phyloP scores from a whole-genome alignment of 1,140 invertebrate species.

The Pachypeltis micranthus region DNA sequence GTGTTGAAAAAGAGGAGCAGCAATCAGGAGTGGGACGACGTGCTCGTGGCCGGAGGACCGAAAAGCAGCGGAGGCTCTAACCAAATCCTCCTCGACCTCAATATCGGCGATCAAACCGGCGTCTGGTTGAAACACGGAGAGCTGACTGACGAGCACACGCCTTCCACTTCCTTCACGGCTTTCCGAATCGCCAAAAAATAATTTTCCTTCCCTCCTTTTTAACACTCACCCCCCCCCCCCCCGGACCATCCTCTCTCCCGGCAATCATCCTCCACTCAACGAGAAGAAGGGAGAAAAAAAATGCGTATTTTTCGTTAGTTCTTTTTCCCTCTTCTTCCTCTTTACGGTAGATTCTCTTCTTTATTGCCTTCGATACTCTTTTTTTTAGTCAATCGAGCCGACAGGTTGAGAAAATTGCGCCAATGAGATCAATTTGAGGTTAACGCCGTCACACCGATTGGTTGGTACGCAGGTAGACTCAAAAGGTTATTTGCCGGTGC shows the following conservation, averaged over 20 bases:
- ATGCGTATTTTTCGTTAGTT: background rate
- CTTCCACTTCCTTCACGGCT: conserved; percentile 35
- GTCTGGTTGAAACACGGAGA: conserved; percentile 36
- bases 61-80: conserved; percentile 33
- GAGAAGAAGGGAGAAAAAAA: too few relatives aligned
- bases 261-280: background rate
- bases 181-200: conserved; percentile 37
- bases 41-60: conserved; percentile 30
- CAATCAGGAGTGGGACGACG: conserved; percentile 33
- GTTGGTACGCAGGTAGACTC: too few relatives aligned
- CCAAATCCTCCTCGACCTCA: conserved; percentile 34
- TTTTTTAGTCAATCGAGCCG: background rate
- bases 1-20: conserved; percentile 34
- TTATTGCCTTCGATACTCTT: background rate
- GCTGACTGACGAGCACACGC: conserved; percentile 24
- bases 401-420: too few relatives aligned
- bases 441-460: too few relatives aligned
- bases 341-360: background rate
- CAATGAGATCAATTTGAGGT: too few relatives aligned
- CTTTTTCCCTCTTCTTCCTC: background rate
- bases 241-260: background rate
- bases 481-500: too few relatives aligned
- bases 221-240: background rate
- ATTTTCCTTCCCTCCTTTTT: conserved; percentile 9
- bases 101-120: conserved; percentile 35